Conservation (phyloP, 2,113 vertebrate species). For the Coregonus clupeaformis region DNA sequence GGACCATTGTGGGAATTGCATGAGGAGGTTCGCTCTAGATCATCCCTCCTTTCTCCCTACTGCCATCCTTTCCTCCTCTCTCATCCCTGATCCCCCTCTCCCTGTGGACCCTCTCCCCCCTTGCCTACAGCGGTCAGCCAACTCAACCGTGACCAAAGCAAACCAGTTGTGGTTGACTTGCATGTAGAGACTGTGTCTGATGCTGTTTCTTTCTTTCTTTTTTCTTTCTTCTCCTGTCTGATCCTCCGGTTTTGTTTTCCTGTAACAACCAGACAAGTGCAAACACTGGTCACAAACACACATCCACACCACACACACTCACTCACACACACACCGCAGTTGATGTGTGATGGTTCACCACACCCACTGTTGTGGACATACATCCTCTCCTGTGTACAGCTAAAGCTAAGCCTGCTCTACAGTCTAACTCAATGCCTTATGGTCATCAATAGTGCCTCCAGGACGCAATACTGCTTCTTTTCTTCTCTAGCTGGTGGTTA, state of each 20-base stretch:
- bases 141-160: slow-evolving; percentile 71
- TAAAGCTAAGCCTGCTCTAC: slow-evolving; percentile 42
- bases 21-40: slow-evolving; percentile 59
- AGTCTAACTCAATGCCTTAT: neutral
- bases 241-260: slow-evolving; percentile 65
- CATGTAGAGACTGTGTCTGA: slow-evolving; percentile 55
- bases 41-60: slow-evolving; percentile 9
- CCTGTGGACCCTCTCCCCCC: neutral
- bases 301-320: slow-evolving; percentile 12
- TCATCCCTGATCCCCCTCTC: neutral
- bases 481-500: no score
- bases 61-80: neutral
- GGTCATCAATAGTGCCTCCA: no score
- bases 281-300: slow-evolving; percentile 60
- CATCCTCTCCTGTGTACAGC: slow-evolving; percentile 44
- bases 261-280: slow-evolving; percentile 71
- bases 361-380: slow-evolving; percentile 54
- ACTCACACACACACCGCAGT: slow-evolving; percentile 22
- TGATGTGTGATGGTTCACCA: slow-evolving; percentile 49
- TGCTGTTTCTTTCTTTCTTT: no score
- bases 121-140: slow-evolving; percentile 54
- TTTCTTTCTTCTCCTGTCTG: slow-evolving; percentile 31
- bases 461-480: neutral
- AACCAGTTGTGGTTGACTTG: slow-evolving; percentile 72
- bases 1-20: slow-evolving; percentile 59